Base-by-base conservation (phyloP, 1,140 invertebrate species). In the Cyphomyrmex costatus region DNA sequence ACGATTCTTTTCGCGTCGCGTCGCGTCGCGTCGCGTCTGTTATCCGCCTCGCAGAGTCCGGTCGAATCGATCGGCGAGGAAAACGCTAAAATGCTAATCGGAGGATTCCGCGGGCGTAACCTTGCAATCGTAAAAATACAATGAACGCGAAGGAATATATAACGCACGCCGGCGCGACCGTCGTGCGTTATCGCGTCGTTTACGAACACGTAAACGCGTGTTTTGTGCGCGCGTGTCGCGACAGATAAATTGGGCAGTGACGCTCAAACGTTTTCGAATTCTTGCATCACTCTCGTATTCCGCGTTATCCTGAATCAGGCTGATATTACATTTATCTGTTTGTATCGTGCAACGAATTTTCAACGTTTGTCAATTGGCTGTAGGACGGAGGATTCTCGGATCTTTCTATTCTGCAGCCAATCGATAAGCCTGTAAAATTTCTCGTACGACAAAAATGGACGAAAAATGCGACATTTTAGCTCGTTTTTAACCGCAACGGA, bases 221-320 rank as follows among this genome's bases (percentile, higher is more conserved):
- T 82, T 53, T 65, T 12, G 51, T 30, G 56, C 71, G 78, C 86
- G 74, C 89, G 74, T 70, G 88, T 91, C 87, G 84, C 86, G 85
- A 83, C 82, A 86, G 91, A 92, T 93, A 93, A 93, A 93, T 93
- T 92, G 89, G 88, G 88, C 91, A 91, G 89, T 92, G 92, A 91
- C 80, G 84, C 90, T 92, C 92, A 91, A 88, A 53, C 77, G 10
- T 84, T 89, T 10, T 90, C 71, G 46, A 21, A 61, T 42, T 19
- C 27, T 27, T 12, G n/a, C 36, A 42, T 42, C 36, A n/a, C 49
- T 14, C 10, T 60, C 51, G 21, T 24, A 71, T 24, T 12, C 16
- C 77, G 27, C 14, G 14, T 8, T 30, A 24, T 49, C 33, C n/a
- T n/a, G 12, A 19, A 19, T 63, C 33, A 10, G 36, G 36, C 36